Conservation (phyloP, 2,888 invertebrate species). For the Papilio elwesi region DNA sequence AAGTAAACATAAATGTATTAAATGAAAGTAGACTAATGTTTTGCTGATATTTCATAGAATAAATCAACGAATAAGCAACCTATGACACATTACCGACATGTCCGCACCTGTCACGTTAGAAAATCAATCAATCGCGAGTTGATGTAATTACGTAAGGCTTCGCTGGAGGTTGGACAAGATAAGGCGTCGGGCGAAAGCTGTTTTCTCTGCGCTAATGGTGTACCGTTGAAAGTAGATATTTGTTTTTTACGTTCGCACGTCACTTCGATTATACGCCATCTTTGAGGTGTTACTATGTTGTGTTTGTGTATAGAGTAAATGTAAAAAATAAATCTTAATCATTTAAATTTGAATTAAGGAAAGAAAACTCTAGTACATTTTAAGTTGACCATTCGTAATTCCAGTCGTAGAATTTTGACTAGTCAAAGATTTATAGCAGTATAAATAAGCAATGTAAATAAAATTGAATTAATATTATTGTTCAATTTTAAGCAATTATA, state of each 20-base stretch:
- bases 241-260: constrained; percentile 15
- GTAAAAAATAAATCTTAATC: too few relatives aligned
- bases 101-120: constrained; percentile 17
- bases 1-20: background rate
- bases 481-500: too few relatives aligned
- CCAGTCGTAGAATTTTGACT: too few relatives aligned
- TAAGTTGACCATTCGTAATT: too few relatives aligned
- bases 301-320: constrained; percentile 14
- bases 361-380: too few relatives aligned
- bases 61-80: background rate
- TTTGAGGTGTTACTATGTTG: background rate
- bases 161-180: constrained; percentile 40
- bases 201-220: constrained; percentile 62
- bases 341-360: too few relatives aligned
- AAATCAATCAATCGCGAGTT: constrained; percentile 30
- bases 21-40: background rate
- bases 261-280: constrained; percentile 1
- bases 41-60: background rate
- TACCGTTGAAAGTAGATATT: constrained; percentile 35
- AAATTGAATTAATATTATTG: too few relatives aligned
- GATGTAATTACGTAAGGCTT: constrained; percentile 19
- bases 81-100: background rate
- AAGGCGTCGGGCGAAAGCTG: constrained; percentile 61
- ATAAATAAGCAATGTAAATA: too few relatives aligned
- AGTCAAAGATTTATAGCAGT: too few relatives aligned